These are phyloP conservation scores for Phoronis australis DNA, from an alignment of 2,888 invertebrate genomes.

Conservation along the genomic window DNA sequence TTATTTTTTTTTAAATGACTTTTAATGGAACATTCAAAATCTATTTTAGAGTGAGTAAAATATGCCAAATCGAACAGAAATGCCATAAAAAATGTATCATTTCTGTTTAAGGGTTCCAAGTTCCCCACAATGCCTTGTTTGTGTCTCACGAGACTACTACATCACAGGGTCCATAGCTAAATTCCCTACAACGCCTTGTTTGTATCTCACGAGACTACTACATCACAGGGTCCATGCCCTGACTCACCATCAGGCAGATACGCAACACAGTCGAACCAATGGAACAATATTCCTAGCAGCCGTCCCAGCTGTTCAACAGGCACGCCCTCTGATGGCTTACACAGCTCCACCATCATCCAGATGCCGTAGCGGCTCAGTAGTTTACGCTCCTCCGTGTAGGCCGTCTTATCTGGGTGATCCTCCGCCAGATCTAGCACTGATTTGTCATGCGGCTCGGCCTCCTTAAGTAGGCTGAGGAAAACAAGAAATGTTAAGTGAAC, in stretches of 20 bases:
- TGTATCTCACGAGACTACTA: too few relatives aligned
- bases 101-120: too few relatives aligned
- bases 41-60: too few relatives aligned
- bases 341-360: slow-evolving; percentile 92
- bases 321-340: slow-evolving; percentile 54
- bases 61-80: too few relatives aligned
- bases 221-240: slow-evolving; percentile 19
- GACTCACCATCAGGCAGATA: slow-evolving; percentile 83
- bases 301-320: slow-evolving; percentile 67
- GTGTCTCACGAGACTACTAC: neutral
- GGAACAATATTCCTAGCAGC: slow-evolving; percentile 91
- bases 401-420: slow-evolving; percentile 38
- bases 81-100: too few relatives aligned
- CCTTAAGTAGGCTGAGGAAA: slow-evolving; percentile 67
- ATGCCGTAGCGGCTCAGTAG: slow-evolving; percentile 71
- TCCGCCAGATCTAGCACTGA: slow-evolving; percentile 26
- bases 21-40: too few relatives aligned
- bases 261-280: slow-evolving; percentile 99
- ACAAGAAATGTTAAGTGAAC: too few relatives aligned
- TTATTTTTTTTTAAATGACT: too few relatives aligned
- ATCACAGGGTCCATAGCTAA: neutral
- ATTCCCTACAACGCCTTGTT: too few relatives aligned
- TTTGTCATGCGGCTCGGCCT: slow-evolving; percentile 61
- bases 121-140: too few relatives aligned
- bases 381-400: slow-evolving; percentile 42